Evolutionary conservation across 1,140 invertebrate genomes (phyloP).

Genomic region (Drosophila parabipectinata): DNA sequence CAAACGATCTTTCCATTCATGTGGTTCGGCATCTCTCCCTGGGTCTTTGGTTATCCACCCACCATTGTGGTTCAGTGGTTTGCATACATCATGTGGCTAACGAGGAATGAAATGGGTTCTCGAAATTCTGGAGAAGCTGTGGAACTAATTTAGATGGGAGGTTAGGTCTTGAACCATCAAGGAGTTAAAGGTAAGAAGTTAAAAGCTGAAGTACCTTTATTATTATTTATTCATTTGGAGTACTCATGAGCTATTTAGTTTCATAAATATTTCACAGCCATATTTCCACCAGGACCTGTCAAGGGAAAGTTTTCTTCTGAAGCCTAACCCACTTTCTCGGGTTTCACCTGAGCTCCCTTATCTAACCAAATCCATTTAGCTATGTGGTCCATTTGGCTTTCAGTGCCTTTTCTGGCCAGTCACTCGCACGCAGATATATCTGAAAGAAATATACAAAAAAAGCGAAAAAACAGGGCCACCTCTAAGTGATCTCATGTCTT

Average conservation of each 20-base stretch:
- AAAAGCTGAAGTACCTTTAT: no score
- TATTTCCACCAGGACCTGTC: neutral
- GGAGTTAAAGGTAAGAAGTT: neutral
- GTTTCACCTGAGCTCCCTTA: slow-evolving; percentile 16
- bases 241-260: no score
- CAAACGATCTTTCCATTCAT: slow-evolving; percentile 53
- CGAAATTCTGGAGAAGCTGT: neutral
- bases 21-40: neutral
- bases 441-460: neutral
- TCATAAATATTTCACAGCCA: neutral
- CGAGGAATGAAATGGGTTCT: neutral
- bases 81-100: slow-evolving; percentile 26
- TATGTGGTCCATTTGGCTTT: slow-evolving; percentile 18
- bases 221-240: no score
- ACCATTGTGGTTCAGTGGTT: slow-evolving; percentile 1
- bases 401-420: slow-evolving; percentile 20
- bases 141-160: neutral
- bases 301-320: slow-evolving; percentile 1
- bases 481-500: slow-evolving; percentile 32
- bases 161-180: neutral
- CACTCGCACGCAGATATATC: slow-evolving; percentile 12
- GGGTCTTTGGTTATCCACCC: slow-evolving; percentile 17
- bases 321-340: slow-evolving; percentile 11
- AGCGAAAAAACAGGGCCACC: slow-evolving; percentile 10
- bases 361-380: slow-evolving; percentile 17